These are phyloP conservation scores for Danionella cerebrum DNA, from an alignment of 2,113 vertebrate genomes.

Conservation along the genomic window DNA sequence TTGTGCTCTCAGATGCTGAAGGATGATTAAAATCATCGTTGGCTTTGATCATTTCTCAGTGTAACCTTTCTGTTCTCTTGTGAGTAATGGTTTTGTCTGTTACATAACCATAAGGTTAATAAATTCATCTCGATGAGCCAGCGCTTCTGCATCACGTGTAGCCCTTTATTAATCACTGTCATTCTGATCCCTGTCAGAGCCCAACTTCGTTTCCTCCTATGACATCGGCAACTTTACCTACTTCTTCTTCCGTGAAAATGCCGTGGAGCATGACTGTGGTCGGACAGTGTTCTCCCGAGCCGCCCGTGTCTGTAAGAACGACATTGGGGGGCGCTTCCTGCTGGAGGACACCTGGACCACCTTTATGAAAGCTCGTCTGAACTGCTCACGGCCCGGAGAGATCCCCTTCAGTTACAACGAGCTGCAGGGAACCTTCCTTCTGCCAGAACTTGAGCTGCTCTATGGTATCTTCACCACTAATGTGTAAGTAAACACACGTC, in stretches of 20 bases:
- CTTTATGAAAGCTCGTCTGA: conserved; percentile 94
- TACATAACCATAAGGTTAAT: conserved; percentile 56
- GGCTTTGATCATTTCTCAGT: conserved; percentile 58
- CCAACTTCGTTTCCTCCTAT: conserved; percentile 95
- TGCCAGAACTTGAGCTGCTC: conserved; percentile 88
- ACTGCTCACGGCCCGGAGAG: conserved; percentile 92
- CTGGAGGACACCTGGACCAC: conserved; percentile 98
- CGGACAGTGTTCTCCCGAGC: conserved; percentile 88
- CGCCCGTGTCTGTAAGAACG: conserved; percentile 90
- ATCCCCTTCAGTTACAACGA: conserved; percentile 95
- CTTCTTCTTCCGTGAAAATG: conserved; percentile 96
- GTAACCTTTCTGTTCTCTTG: conserved; percentile 55
- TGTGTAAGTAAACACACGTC: conserved; percentile 70
- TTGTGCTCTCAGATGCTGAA: conserved; percentile 37
- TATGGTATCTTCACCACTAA: conserved; percentile 97
- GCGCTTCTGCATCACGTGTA: not conserved
- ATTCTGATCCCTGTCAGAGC: conserved; percentile 64
- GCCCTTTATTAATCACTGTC: not conserved
- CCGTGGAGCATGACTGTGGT: conserved; percentile 91
- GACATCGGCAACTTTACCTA: conserved; percentile 95
- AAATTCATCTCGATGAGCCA: conserved; percentile 41
- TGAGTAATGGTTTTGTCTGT: conserved; percentile 61
- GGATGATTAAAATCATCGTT: conserved; percentile 50
- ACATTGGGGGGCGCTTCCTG: conserved; percentile 90
- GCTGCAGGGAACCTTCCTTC: conserved; percentile 89